Evolutionary conservation across 2,797 vertebrate genomes (phyloP).

Genomic region (Anguilla marmorata): DNA sequence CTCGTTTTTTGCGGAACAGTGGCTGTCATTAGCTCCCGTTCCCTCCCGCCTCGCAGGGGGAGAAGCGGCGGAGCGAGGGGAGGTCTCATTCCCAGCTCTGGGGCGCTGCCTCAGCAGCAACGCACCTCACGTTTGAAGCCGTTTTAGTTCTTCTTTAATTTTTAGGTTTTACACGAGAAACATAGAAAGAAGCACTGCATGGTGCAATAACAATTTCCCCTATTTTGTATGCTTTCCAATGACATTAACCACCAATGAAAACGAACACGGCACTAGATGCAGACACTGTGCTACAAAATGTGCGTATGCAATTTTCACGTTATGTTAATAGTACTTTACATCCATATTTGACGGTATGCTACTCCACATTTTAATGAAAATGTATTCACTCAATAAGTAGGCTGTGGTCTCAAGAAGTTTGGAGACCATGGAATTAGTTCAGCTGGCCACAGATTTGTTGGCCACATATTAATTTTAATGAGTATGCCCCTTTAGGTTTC

Average conservation of each 20-base stretch:
- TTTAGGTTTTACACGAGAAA: background rate
- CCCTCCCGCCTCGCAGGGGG: background rate
- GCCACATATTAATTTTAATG: too few species aligned
- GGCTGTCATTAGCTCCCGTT: conserved; percentile 40
- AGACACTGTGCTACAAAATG: background rate
- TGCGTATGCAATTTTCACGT: background rate
- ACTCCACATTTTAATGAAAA: background rate
- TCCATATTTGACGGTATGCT: background rate
- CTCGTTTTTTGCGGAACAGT: conserved; percentile 1
- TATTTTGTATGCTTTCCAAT: background rate
- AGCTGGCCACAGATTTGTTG: too few species aligned
- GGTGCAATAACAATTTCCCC: background rate
- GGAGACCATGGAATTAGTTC: background rate
- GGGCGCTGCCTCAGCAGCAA: background rate
- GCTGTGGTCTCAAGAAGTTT: background rate
- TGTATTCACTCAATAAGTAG: background rate
- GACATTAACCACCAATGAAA: background rate
- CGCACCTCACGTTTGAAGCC: background rate
- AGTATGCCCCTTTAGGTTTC: too few species aligned
- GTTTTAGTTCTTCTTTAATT: background rate
- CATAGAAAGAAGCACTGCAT: too few species aligned
- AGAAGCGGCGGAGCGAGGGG: background rate
- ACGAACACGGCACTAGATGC: background rate
- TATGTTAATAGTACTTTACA: background rate
- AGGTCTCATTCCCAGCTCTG: background rate